Percentiles rank a stretch among this genome's conserved stretches.
Conservation (phyloP, 2,113 vertebrate genomes). For the Gorsachius goisagi region DNA sequence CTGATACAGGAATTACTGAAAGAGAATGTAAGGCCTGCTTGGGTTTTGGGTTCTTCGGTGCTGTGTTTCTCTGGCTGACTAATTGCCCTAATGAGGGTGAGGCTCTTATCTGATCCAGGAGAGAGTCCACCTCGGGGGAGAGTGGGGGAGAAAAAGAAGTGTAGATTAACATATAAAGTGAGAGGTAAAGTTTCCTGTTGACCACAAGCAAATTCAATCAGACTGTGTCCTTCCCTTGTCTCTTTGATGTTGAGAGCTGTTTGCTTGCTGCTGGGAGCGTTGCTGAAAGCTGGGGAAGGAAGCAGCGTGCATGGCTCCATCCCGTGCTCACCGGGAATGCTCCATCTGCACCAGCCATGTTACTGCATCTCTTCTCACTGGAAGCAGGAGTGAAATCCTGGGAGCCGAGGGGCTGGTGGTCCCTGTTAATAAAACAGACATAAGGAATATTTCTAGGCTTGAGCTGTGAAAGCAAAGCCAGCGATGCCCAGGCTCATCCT, state of each 20-base stretch:
- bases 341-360: fast-evolving
- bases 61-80: not conserved
- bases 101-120: not conserved
- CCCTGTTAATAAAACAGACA: not conserved
- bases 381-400: not conserved
- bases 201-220: slow-evolving; percentile 23
- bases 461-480: not conserved
- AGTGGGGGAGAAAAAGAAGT: not conserved
- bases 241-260: slow-evolving; percentile 6
- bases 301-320: not conserved
- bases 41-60: not conserved
- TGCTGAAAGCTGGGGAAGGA: not conserved
- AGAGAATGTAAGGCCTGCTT: not conserved
- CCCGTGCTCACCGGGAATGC: not conserved
- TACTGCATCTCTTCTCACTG: not conserved
- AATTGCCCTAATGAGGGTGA: not conserved
- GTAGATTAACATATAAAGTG: not conserved
- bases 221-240: not conserved
- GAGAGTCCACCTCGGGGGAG: not conserved
- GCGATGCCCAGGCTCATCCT: not conserved
- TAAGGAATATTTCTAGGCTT: not conserved
- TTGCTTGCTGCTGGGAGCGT: not conserved
- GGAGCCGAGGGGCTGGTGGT: not conserved
- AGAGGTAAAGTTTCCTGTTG: slow-evolving; percentile 18
- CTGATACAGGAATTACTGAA: not conserved